These are phyloP conservation scores for Sapajus apella DNA, from an alignment of 2,113 vertebrate species.

Conservation along the genomic window DNA sequence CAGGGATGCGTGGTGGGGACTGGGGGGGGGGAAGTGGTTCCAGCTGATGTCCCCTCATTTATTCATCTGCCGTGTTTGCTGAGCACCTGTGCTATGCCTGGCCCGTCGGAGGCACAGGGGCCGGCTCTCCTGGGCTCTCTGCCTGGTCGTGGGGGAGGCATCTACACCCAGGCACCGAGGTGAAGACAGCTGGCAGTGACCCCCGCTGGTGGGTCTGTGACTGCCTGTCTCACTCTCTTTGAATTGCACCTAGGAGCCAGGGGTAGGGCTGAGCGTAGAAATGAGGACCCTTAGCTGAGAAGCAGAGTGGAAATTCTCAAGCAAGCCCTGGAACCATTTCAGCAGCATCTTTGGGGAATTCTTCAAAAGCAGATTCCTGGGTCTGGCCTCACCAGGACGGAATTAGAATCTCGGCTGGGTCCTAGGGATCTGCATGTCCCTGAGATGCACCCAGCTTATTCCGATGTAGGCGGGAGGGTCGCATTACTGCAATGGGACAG, in stretches of 20 bases:
- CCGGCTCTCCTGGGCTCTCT: not conserved
- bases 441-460: not conserved
- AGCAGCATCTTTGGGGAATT: not conserved
- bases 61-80: not conserved
- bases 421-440: too few relatives aligned
- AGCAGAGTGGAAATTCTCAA: not conserved
- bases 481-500: not conserved
- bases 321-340: not conserved
- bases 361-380: too few relatives aligned
- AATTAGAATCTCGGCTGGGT: not conserved
- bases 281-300: too few relatives aligned
- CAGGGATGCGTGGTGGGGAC: accelerated
- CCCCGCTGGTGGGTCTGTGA: not conserved
- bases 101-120: not conserved
- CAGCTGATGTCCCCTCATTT: not conserved
- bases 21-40: not conserved
- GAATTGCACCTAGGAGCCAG: not conserved
- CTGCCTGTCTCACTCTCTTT: not conserved
- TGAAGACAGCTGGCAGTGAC: not conserved
- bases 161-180: not conserved
- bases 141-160: accelerated
- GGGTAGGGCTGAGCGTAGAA: not conserved
- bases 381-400: not conserved
- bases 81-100: not conserved
- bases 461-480: not conserved